Conservation (phyloP, 2,888 invertebrate species). For the Tachystola acroxantha region DNA sequence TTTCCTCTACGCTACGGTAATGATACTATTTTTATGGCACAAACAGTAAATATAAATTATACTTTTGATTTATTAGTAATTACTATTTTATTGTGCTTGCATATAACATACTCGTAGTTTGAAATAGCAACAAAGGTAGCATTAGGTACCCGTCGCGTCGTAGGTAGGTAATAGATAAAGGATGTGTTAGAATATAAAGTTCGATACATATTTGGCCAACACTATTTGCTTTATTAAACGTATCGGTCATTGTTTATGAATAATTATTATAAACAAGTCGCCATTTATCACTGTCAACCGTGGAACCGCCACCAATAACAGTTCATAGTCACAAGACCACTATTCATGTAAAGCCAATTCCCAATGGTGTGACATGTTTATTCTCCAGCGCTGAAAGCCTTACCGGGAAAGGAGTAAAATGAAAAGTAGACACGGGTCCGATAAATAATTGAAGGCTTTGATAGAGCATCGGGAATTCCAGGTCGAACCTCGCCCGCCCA, state of each 20-base stretch:
- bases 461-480: slow-evolving; percentile 71
- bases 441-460: slow-evolving; percentile 77
- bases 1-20: slow-evolving; percentile 50
- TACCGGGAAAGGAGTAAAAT: slow-evolving; percentile 70
- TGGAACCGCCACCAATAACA: slow-evolving; percentile 35
- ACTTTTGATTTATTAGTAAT: slow-evolving; percentile 56
- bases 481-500: slow-evolving; percentile 46
- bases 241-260: slow-evolving; percentile 27
- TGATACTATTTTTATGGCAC: slow-evolving; percentile 56
- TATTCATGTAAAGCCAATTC: slow-evolving; percentile 55
- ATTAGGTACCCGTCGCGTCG: no score
- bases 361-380: slow-evolving; percentile 65
- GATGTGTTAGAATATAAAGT: no score
- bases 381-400: slow-evolving; percentile 56
- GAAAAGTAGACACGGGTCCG: slow-evolving; percentile 77
- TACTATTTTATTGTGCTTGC: slow-evolving; percentile 13
- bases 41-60: slow-evolving; percentile 60
- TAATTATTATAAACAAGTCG: slow-evolving; percentile 35
- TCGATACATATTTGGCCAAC: no score
- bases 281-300: slow-evolving; percentile 49
- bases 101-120: slow-evolving; percentile 1
- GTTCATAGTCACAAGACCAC: slow-evolving; percentile 48
- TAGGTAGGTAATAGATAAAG: not conserved
- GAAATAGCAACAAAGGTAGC: not conserved
- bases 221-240: slow-evolving; percentile 7